Conservation (phyloP, 2,888 invertebrate genomes). For the Eurytoma adleriae region DNA sequence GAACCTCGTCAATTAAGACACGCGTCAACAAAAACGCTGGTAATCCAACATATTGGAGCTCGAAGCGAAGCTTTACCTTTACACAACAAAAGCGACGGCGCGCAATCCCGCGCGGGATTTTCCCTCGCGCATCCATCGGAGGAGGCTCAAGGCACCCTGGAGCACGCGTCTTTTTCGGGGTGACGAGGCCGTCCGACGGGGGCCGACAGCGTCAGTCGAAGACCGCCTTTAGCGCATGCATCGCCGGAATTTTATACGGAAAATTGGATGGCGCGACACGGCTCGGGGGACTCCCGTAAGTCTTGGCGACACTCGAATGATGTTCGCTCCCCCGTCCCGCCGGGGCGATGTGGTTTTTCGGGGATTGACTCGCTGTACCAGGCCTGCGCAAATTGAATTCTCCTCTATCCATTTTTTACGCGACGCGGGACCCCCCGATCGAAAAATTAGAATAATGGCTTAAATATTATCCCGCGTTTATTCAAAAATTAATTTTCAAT, state of each 20-base stretch:
- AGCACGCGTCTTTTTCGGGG: slow-evolving; percentile 5
- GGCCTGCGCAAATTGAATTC: too few species aligned
- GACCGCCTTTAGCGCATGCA: background rate
- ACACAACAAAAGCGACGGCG: slow-evolving; percentile 1
- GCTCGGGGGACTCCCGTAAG: slow-evolving; percentile 7
- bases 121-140: background rate
- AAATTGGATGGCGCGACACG: slow-evolving; percentile 24
- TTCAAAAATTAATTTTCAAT: too few species aligned
- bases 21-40: background rate
- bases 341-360: background rate
- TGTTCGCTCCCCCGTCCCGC: background rate
- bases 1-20: background rate
- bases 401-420: too few species aligned
- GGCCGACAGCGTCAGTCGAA: background rate
- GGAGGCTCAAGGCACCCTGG: background rate
- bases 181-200: background rate
- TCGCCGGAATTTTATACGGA: slow-evolving; percentile 5
- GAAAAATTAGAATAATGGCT: too few species aligned
- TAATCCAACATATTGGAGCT: background rate
- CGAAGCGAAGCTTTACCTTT: background rate
- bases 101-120: slow-evolving; percentile 23
- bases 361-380: background rate
- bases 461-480: too few species aligned
- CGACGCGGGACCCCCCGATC: too few species aligned
- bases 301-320: background rate